Base-by-base conservation (phyloP, 2,888 invertebrate genomes). In the Caenorhabditis uteleia region DNA sequence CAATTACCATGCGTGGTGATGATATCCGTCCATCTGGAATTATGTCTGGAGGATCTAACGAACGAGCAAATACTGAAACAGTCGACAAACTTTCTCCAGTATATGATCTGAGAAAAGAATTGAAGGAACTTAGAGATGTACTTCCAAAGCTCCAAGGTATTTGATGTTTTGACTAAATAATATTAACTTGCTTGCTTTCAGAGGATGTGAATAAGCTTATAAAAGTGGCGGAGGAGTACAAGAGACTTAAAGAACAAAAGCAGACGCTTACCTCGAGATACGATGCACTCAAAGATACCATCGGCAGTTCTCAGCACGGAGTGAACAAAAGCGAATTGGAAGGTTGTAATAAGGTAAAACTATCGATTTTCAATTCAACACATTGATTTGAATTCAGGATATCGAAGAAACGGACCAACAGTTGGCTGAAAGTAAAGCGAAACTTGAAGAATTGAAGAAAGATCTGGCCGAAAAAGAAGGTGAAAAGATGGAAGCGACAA, bases 1-100 rank as follows among this genome's bases (percentile, higher is more conserved):
- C 84, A 18, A 92, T 97, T 21, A 95, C 97, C 1, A 84, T 92
- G 4, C 92, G 92, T 72, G 98, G 97, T 0, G 95, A 97, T 84
- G 89, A 91, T 31, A 90, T 91, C 73, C 93, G 94, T 85, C 94
- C 97, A 0, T 87, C 89, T 47, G 98, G 97, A 76, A 90, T 90
- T 8, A 86, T 97, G 31, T 89, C 91, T 53, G 97, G 97, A 79
- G 97, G 97, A 83, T 36, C 39, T 6, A 14, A 21, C 0, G 46
- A 53, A 3, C n/a, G 26, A 23, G 31, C 31, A n/a, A n/a, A n/a
- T n/a, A n/a, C n/a, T n/a, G n/a, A n/a, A n/a, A n/a, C n/a, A 21
- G 25, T 27, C 3, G 7, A 20, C 1, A 38, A 27, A 12, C 21
- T 34, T 6, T 26, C 48, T 16, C 77, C 85, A 14, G 61, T 39